Evolutionary conservation across 2,888 invertebrate genomes (phyloP), one percentile per base, ranked within the genome.

Genomic region (Pteria penguin): DNA sequence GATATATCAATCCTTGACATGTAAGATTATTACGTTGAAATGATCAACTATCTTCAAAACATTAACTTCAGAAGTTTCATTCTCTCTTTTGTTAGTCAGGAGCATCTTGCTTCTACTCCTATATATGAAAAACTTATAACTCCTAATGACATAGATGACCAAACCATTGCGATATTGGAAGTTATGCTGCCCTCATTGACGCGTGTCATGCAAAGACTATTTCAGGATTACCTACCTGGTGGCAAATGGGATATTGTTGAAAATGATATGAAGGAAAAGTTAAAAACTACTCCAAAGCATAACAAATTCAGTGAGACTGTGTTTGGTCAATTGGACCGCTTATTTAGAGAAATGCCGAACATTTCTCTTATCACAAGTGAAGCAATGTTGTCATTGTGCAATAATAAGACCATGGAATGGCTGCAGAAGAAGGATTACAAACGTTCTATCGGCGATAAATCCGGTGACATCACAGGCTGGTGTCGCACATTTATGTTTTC

Each of bases 331-430:
- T 45, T 79, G 18, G 72, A 72, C 67, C 63, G 70, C 31, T 52
- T 79, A 58, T 26, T 79, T 29, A 33, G 77, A 27, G 74, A 70
- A 26, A 74, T 74, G 36, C 77, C 77, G 22, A 74, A 74, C 65
- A 45, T 71, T 14, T 60, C 71, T 36, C 32, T 52, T 14, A 72
- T 76, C 18, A 54, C 72, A 18, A 29, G 55, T 4, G 79, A 79
- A 29, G 62, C 70, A 14, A 70, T 69, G 45, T 57, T 74, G 1
- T 32, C 69, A 55, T 74, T 77, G 32, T 69, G 66, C 33, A 69
- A 74, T 54, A 81, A 81, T 33, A 75, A 76, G 58, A 79, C 76
- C 33, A 31, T 66, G 33, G n/a, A 71, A 4, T 79, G 79, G 74
- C 31, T 79, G 14, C 11, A 71, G 29, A 60, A 55, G 22, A 76